phyloP scores from a whole-genome alignment of 2,113 vertebrate species.

The Pelecanoides urinatrix region DNA sequence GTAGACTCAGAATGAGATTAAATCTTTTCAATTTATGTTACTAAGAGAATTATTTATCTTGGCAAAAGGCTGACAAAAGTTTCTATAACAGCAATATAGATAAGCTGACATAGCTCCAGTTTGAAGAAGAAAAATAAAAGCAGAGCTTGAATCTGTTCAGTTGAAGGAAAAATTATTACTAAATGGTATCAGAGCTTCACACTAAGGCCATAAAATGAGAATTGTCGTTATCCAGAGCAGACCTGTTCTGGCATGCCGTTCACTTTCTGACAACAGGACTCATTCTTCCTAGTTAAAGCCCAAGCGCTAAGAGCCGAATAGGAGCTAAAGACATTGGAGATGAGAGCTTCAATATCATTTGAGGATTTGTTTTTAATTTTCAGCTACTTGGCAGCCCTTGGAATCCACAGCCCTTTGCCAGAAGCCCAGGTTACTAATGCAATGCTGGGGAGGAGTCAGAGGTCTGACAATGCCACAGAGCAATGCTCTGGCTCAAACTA shows the following conservation, averaged over 20 bases:
- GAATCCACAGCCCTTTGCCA: neutral
- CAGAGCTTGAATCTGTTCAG: neutral
- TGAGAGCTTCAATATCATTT: neutral
- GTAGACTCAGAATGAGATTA: neutral
- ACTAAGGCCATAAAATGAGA: neutral
- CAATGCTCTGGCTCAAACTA: neutral
- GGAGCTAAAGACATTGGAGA: neutral
- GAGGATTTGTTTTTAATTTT: neutral
- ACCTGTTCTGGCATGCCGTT: neutral
- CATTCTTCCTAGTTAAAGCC: neutral
- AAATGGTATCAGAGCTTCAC: neutral
- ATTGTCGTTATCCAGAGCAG: neutral
- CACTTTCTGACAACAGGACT: neutral
- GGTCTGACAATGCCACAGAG: accelerated
- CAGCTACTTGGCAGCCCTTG: neutral
- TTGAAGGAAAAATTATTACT: neutral
- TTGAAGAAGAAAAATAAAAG: neutral
- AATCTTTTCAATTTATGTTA: neutral
- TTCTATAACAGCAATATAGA: neutral
- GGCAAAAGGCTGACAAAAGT: neutral
- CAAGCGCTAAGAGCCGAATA: neutral
- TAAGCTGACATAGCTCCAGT: neutral
- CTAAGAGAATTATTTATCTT: neutral
- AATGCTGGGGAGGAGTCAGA: neutral
- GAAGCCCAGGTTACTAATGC: neutral